Conservation (phyloP, 2,888 invertebrate genomes). For the Dioctria linearis region DNA sequence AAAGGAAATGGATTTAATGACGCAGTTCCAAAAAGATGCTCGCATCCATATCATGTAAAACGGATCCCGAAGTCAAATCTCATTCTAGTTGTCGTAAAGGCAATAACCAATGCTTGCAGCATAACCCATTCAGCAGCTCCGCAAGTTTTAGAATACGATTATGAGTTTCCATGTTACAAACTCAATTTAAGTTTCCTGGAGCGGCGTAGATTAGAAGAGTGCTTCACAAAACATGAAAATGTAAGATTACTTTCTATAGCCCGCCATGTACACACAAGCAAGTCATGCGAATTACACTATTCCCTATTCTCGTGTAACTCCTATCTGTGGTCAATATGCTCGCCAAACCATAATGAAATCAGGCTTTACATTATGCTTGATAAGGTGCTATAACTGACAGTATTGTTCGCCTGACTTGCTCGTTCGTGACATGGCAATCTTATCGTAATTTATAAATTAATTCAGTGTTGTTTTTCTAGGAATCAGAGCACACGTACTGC, state of each 20-base stretch:
- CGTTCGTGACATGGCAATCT: too few relatives aligned
- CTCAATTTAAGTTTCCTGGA: conserved; percentile 79
- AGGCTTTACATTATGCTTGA: too few relatives aligned
- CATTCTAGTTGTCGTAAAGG: conserved; percentile 81
- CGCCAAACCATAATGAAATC: background rate
- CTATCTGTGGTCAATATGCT: background rate
- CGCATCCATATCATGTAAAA: conserved; percentile 79
- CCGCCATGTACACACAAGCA: too few relatives aligned
- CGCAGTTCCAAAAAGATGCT: conserved; percentile 70
- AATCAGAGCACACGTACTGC: conserved; percentile 68
- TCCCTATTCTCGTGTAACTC: background rate
- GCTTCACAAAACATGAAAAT: conserved; percentile 83
- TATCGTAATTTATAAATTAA: background rate
- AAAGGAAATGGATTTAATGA: conserved; percentile 67
- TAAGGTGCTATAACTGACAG: too few relatives aligned
- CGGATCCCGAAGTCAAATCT: conserved; percentile 85
- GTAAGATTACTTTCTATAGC: conserved; percentile 69
- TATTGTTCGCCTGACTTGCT: too few relatives aligned
- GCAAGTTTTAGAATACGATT: conserved; percentile 72
- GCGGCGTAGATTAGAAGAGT: conserved; percentile 80
- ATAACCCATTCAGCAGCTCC: conserved; percentile 72
- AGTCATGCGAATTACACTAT: background rate
- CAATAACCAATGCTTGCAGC: conserved; percentile 71
- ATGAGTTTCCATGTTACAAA: conserved; percentile 82
- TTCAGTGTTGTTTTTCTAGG: conserved; percentile 61